Percentiles rank a stretch among this genome's conserved stretches.
These are phyloP conservation scores for Bergia sp. DNA, from an alignment of 92 coral and sea anemone genomes.

Conservation along the genomic window DNA sequence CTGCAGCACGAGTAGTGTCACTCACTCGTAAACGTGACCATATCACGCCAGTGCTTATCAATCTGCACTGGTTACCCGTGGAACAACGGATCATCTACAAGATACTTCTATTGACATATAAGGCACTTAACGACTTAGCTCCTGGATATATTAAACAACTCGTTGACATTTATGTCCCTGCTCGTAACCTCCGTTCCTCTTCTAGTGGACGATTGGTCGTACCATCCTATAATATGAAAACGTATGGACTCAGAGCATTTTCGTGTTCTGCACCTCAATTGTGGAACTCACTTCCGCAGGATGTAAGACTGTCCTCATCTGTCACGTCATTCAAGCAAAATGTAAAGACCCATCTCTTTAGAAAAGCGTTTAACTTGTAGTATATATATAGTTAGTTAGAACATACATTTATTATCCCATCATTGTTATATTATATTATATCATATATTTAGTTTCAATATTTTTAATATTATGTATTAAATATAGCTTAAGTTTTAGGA, in stretches of 20 bases:
- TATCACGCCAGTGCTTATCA: not conserved
- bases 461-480: not conserved
- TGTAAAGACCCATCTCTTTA: not conserved
- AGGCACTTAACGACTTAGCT: not conserved
- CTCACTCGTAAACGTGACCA: not conserved
- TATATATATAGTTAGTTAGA: not conserved
- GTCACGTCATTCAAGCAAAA: not conserved
- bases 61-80: not conserved
- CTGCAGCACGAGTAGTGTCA: not conserved
- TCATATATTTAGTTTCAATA: not conserved
- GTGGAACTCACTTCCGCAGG: not conserved
- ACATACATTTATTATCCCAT: not conserved
- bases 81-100: not conserved
- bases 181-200: not conserved
- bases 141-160: not conserved
- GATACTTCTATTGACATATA: not conserved
- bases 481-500: slow-evolving; percentile 2
- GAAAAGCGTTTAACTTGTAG: not conserved
- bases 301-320: not conserved
- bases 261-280: slow-evolving; percentile 34
- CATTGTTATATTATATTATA: not conserved
- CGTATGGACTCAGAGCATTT: slow-evolving; percentile 42
- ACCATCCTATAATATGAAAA: not conserved
- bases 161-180: not conserved
- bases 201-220: not conserved